Evolutionary conservation across 2,888 invertebrate species (phyloP).

Genomic region (Rhingia campestris): DNA sequence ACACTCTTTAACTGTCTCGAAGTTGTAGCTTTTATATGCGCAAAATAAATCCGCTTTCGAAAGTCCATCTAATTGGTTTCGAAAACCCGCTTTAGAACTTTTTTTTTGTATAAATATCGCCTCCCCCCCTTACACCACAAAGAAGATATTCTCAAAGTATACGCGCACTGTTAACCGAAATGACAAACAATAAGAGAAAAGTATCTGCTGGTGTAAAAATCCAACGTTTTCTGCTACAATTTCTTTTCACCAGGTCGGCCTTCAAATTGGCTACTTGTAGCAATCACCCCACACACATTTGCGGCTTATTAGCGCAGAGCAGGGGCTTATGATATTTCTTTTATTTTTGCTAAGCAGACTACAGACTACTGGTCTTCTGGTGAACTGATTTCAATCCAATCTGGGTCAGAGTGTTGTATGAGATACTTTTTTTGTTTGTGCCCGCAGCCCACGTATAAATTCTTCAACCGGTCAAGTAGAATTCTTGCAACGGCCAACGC

Average conservation of each 20-base stretch:
- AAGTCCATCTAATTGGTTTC: slow-evolving; percentile 45
- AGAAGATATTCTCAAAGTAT: slow-evolving; percentile 22
- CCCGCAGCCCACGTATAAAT: slow-evolving; percentile 21
- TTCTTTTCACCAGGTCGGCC: slow-evolving; percentile 30
- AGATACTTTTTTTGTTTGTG: neutral
- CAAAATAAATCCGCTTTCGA: slow-evolving; percentile 13
- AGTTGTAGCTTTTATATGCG: neutral
- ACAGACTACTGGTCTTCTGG: slow-evolving; percentile 39
- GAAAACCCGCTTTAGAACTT: slow-evolving; percentile 22
- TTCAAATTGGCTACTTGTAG: slow-evolving; percentile 36
- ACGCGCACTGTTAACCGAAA: slow-evolving; percentile 20
- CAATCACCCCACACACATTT: slow-evolving; percentile 19
- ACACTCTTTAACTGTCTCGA: neutral
- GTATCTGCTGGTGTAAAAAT: slow-evolving; percentile 37
- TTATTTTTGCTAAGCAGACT: slow-evolving; percentile 1
- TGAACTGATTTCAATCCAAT: slow-evolving; percentile 33
- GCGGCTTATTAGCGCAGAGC: slow-evolving; percentile 20
- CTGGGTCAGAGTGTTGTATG: slow-evolving; percentile 48
- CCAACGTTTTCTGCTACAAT: slow-evolving; percentile 28
- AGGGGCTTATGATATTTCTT: neutral
- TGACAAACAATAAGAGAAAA: slow-evolving; percentile 31
- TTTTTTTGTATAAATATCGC: neutral
- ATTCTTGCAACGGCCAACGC: slow-evolving; percentile 33
- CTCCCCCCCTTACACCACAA: neutral
- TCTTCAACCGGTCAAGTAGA: slow-evolving; percentile 25